These are phyloP conservation scores for Stigmatopora nigra DNA, from an alignment of 2,113 vertebrate species.

Conservation along the genomic window DNA sequence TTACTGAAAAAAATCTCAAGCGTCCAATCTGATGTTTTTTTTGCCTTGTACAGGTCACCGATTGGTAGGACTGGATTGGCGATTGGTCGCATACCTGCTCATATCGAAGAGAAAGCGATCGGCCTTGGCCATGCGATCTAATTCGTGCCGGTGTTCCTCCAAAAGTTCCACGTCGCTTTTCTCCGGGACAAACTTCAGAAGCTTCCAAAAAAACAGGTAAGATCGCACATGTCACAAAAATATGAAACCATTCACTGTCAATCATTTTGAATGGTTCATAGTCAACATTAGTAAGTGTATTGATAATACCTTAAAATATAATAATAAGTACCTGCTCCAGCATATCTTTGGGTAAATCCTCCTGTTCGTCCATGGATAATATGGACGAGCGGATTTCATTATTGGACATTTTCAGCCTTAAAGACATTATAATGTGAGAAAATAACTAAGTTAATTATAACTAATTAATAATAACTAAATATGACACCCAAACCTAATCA, in stretches of 20 bases:
- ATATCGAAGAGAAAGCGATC: slow-evolving; percentile 56
- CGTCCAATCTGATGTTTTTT: too few species aligned
- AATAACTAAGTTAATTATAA: too few species aligned
- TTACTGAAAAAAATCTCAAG: too few species aligned
- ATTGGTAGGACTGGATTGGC: neutral
- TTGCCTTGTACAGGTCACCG: too few species aligned
- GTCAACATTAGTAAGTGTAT: too few species aligned
- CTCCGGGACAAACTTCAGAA: slow-evolving; percentile 56
- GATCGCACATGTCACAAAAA: neutral
- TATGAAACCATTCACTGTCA: too few species aligned
- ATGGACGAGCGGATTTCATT: slow-evolving; percentile 48
- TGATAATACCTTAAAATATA: too few species aligned
- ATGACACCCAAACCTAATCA: too few species aligned
- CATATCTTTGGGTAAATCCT: slow-evolving; percentile 55
- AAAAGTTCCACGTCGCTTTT: slow-evolving; percentile 53
- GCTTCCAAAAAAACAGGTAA: slow-evolving; percentile 27
- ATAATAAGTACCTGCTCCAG: slow-evolving; percentile 44
- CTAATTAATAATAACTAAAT: too few species aligned
- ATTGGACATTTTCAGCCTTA: slow-evolving; percentile 48
- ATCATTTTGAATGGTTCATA: too few species aligned
- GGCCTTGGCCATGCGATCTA: slow-evolving; percentile 52
- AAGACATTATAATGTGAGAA: neutral
- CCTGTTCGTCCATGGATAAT: slow-evolving; percentile 52
- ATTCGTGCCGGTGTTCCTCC: slow-evolving; percentile 53
- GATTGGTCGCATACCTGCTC: slow-evolving; percentile 44